Base-by-base conservation (phyloP, 2,888 invertebrate species). In the Hydrotaea cyrtoneurina region DNA sequence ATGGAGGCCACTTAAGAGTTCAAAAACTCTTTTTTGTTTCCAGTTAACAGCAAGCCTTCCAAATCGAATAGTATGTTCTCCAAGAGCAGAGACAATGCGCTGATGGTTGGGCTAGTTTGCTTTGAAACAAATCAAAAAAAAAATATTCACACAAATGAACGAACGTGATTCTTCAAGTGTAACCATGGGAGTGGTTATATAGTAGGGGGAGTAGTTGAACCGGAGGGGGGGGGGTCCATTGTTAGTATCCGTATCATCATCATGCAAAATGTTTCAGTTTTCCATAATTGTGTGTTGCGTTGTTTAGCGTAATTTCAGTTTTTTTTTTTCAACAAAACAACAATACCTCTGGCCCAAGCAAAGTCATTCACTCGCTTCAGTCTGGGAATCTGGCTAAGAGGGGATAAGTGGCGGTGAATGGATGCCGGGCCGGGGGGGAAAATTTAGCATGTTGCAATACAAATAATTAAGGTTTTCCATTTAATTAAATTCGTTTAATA, bases 251-350 rank as follows among this genome's bases (percentile, higher is more conserved):
- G 31, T 31, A 31, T 31, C 31, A 31, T 31, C 31, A 62, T 31
- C 62, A 62, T 62, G 62, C 62, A 62, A 62, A 31, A 62, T 21
- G 31, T 62, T 62, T 62, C 15, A 62, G 8, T 50, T 50, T n/a
- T 15, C 31, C 62, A 62, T 62, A 62, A 62, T 62, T 62, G 31
- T 62, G 17, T 17, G 15, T 62, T 62, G 17, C 8, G 15, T 62
- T 59, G 26, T 59, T 50, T 50, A n/a, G 50, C 50, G 8, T 50
- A 50, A 50, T 50, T 50, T 50, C 50, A 50, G 50, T 50, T 50
- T 39, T 39, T 39, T n/a, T n/a, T n/a, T n/a, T n/a, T n/a, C n/a
- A 39, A 10, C 55, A 1, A 62, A 36, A 62, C 62, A 62, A 62
- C 62, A 62, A 62, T 62, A 31, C 62, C 31, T n/a, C n/a, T 10